Base-by-base conservation (phyloP, 1,140 invertebrate genomes). In the Varroa destructor region DNA sequence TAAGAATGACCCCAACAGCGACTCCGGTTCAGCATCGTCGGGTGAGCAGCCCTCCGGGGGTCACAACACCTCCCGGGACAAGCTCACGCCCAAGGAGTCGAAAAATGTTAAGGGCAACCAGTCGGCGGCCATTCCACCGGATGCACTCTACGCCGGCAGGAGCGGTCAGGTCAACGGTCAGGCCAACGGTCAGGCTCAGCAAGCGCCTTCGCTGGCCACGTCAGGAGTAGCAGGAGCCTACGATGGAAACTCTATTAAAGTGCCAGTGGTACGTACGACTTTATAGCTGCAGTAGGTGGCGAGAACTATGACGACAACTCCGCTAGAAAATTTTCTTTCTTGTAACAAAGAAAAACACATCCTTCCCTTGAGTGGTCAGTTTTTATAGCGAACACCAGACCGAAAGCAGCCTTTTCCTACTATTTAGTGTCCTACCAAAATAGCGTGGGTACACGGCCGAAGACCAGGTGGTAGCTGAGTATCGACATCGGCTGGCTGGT, bases 1-100 rank as follows among this genome's bases (percentile, higher is more conserved):
- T 46, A 67, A 67, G 61, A 67, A 67, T 46, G 61, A 67, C 46
- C 61, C 61, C 1, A 67, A 67, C 61, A 67, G 61, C 61, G 61
- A 67, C 46, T 67, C 61, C 40, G 61, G 61, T 43, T 67, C 61
- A 43, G 40, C 61, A 5, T 67, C 61, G 61, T 67, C 61, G 14
- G 61, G 61, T 14, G 61, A 67, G 40, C 61, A 67, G 14, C 61
- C 61, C 14, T 37, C 40, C 40, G 40, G 40, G 61, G 46, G 40
- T 67, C 61, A 67, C 61, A 67, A 67, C 37, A 67, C 61, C 12
- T 67, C 61, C 2, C 61, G 61, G 46, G 61, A 67, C 37, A 67
- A 67, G 46, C 46, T 67, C 40, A 67, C 61, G 37, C 61, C 61
- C 12, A 67, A 67, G 46, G 40, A 40, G 40, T 43, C 40, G 61